Conservation (phyloP, 1,140 invertebrate species). For the Drosophila kepulauana region DNA sequence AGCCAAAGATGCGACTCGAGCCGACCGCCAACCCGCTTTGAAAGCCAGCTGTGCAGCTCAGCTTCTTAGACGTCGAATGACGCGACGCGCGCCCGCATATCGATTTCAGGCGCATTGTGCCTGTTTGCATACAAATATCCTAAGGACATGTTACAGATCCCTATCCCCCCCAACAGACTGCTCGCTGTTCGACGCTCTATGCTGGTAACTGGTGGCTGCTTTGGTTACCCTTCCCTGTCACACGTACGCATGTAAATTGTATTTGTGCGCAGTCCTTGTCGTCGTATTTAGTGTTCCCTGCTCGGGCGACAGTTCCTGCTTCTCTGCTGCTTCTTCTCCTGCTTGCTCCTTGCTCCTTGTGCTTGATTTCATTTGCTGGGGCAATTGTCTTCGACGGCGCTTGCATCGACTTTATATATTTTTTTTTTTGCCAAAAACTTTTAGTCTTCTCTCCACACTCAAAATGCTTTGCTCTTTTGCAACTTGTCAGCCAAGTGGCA, state of each 20-base stretch:
- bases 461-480: conserved; percentile 73
- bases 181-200: neutral
- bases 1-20: conserved; percentile 50
- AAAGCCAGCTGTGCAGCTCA: conserved; percentile 47
- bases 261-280: conserved; percentile 59
- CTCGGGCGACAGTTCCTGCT: neutral
- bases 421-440: conserved; percentile 52
- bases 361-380: conserved; percentile 79
- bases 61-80: conserved; percentile 34
- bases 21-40: neutral
- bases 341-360: conserved; percentile 31
- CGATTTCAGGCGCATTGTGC: conserved; percentile 77
- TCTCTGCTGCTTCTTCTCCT: neutral
- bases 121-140: conserved; percentile 81
- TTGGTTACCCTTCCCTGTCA: conserved; percentile 42
- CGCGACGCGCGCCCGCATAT: conserved; percentile 65
- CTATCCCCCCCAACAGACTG: conserved; percentile 4
- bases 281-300: conserved; percentile 48
- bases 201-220: conserved; percentile 6
- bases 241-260: conserved; percentile 82
- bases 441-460: conserved; percentile 35
- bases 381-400: conserved; percentile 74
- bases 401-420: conserved; percentile 65
- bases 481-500: conserved; percentile 73
- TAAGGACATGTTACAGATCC: conserved; percentile 72